Base-by-base conservation (phyloP, 1,140 invertebrate species). In the Rhopalosiphum maidis region DNA sequence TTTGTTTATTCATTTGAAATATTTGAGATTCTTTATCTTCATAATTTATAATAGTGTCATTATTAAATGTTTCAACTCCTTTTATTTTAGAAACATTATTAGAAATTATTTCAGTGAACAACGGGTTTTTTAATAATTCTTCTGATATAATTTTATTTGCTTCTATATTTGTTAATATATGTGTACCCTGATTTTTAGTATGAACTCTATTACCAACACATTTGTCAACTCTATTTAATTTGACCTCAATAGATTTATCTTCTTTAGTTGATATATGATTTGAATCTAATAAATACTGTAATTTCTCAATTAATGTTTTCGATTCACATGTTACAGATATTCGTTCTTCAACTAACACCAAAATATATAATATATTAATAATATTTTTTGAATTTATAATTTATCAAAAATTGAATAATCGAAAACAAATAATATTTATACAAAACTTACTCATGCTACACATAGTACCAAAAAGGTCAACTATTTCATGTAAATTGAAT, bases 391-490 rank as follows among this genome's bases (percentile, higher is more conserved):
- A 30, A 60, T 60, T 60, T 9, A 25, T 25, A 55, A 55, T 54
- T 54, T 54, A 55, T 25, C 23, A 7, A 7, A 55, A 55, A 7
- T 23, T 23, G 2, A 55, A 25, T 55, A 23, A 22, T 7, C 6
- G 23, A 55, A 8, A 25, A 25, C 54, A 55, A 55, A 4, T 55
- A 55, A 55, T 30, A 60, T 11, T 0, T 60, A 60, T 60, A 60
- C 55, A 60, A 55, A 83, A 92, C 91, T 92, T 92, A 92, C 91
- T 92, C 35, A 92, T 83, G 9, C 77, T 85, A 54, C 91, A 85
- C 91, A 92, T 92, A 83, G 77, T 41, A 37, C 91, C 91, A 92
- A 92, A 92, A 48, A 83, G 4, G 15, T 92, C 91, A 92, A 92
- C 85, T 54, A 92, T 54, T 4, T 85, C 77, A 92, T 85, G n/a